Percentiles rank a stretch among this genome's conserved stretches.
Conservation (phyloP, 2,113 vertebrate species). For the Elephas maximus region DNA sequence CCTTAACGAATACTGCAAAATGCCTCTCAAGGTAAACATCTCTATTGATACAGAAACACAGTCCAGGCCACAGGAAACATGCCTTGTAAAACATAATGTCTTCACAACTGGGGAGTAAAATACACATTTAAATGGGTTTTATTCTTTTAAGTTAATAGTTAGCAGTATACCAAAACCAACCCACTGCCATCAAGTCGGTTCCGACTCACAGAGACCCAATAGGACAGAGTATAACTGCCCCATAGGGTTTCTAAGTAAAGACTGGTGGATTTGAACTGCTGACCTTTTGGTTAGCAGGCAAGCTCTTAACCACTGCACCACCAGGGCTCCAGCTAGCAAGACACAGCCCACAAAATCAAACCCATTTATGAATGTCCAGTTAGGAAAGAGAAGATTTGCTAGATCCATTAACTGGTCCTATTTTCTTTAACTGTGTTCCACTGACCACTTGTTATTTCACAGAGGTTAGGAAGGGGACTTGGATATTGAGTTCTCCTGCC, state of each 20-base stretch:
- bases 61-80: fast-evolving
- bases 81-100: background rate
- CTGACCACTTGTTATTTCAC: background rate
- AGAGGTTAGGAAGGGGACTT: background rate
- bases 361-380: background rate
- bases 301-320: too few species aligned
- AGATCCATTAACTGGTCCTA: background rate
- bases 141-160: background rate
- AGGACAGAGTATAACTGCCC: too few species aligned
- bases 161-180: background rate
- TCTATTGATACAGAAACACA: background rate
- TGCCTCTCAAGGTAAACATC: slow-evolving; percentile 97
- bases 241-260: too few species aligned
- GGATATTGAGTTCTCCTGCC: background rate
- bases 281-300: too few species aligned
- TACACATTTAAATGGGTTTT: background rate
- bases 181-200: background rate
- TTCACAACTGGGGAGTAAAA: background rate
- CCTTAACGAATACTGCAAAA: slow-evolving; percentile 98
- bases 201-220: too few species aligned
- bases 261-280: too few species aligned
- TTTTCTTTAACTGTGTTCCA: background rate
- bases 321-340: background rate
- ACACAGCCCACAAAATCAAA: background rate
- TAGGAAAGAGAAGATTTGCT: background rate